phyloP scores from a whole-genome alignment of 2,113 vertebrate genomes.

The Oryzias woworae region DNA sequence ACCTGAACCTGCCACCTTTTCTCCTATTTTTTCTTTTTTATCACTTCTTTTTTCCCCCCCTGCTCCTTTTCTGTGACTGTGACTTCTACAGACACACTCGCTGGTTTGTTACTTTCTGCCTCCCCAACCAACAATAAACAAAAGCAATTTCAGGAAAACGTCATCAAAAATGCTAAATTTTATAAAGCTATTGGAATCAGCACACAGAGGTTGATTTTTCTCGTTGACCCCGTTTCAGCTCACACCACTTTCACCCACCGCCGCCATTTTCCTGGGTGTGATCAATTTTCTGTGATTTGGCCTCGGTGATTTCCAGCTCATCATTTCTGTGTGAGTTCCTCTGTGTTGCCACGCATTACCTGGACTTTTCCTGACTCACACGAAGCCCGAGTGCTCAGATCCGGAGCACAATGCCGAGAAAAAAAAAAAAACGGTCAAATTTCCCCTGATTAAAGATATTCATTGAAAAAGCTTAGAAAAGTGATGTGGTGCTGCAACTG shows the following conservation, averaged over 20 bases:
- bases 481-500: conserved; percentile 4
- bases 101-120: background rate
- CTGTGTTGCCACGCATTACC: conserved; percentile 25
- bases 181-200: conserved; percentile 4
- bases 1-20: conserved; percentile 62
- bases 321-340: conserved; percentile 33
- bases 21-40: conserved; percentile 51
- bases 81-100: conserved; percentile 10
- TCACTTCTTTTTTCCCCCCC: conserved; percentile 16
- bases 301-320: conserved; percentile 59
- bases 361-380: conserved; percentile 9
- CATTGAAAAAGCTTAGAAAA: conserved; percentile 6
- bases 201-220: conserved; percentile 14
- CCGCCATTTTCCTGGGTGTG: conserved; percentile 74
- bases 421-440: background rate
- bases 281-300: conserved; percentile 76
- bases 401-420: background rate
- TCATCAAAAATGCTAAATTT: background rate
- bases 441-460: conserved; percentile 1
- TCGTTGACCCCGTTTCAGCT: conserved; percentile 20
- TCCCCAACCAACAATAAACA: background rate
- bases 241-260: conserved; percentile 62
- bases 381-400: conserved; percentile 1
- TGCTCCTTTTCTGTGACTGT: conserved; percentile 12
- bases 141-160: conserved; percentile 8